Evolutionary conservation across 1,140 invertebrate species (phyloP), one percentile per base, ranked within the genome.

Genomic region (Pogonomyrmex barbatus): DNA sequence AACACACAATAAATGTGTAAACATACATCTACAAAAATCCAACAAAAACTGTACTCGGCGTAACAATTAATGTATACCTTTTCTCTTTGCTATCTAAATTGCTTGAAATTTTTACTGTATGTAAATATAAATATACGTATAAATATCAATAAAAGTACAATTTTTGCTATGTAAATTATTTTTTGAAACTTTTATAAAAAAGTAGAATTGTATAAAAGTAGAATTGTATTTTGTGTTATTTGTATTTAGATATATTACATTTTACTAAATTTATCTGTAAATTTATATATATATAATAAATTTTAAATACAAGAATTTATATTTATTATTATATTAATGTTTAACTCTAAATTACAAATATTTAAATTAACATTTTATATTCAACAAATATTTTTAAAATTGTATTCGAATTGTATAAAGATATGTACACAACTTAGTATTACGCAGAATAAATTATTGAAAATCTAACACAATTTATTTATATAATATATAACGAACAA

Each of bases 401-500:
- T 14, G 12, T 54, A 71, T 36, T 70, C 8, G 30, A 70, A n/a
- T n/a, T 1, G 45, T 36, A 63, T 36, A 39, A 5, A 4, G 9
- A 17, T 47, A 70, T 33, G 67, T n/a, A n/a, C 45, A 24, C 33
- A 8, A 4, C 33, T 70, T 2, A 33, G 24, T 17, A 50, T 70
- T 70, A 52, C 12, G 33, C 14, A 24, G 10, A 6, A 70, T 63
- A 4, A 63, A 50, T 36, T 52, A 52, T 71, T 54, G 50, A 65
- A 65, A n/a, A 17, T n/a, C n/a, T n/a, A 65, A 42, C 33, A 54
- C 17, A 71, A 33, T 56, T 56, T 24, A 33, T 56, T 56, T 24
- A 36, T 10, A 73, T 73, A 24, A 24, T 73, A 56, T 5, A 39
- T 5, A 73, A 54, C 39, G 47, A 73, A 52, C 33, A 73, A 75